Base-by-base conservation (phyloP, 2,113 vertebrate species). In the Oreochromis tanganicae region DNA sequence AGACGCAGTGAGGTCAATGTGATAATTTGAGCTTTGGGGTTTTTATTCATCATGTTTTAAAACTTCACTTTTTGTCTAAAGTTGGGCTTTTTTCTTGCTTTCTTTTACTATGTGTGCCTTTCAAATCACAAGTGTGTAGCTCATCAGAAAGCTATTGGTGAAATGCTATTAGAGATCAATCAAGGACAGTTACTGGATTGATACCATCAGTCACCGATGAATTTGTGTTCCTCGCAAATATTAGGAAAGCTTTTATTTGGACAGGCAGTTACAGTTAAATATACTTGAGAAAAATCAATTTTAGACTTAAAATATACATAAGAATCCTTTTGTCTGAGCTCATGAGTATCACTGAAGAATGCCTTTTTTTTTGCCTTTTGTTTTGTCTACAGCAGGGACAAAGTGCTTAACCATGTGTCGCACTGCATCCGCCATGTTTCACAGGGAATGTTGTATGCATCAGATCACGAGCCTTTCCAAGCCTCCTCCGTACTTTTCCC, bases 1-100 rank as follows among this genome's bases (percentile, higher is more conserved):
- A 87, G 86, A 88, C 85, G 52, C 79, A 19, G 61, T 19, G 32
- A 94, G 94, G 93, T 93, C 92, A 92, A 89, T 84, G 68, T 89
- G 92, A 94, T 95, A 93, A 95, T 89, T 88, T 86, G 90, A 85
- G 88, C 84, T 86, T 7, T 81, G 89, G 91, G 80, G 87, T 5
- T 89, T 86, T 86, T 92, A 91, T 85, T 88, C 88, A 85, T 41
- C 41, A 4, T 57, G 83, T 59, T 61, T 63, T 17, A 52, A 81
- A 82, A 81, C 48, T 88, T 81, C 56, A 14, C 41, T 87, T 84
- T 91, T 90, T 78, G 71, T 87, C 71, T 85, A n/a, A 38, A 59
- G n/a, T 87, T 81, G 86, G 90, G 83, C 91, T 92, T 91, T 61
- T 80, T 81, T 85, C 59, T 63, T 63, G 41, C n/a, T 24, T 92